Evolutionary conservation across 2,888 invertebrate genomes (phyloP), one percentile per base, ranked within the genome.

Genomic region (Cerastis leucographa): DNA sequence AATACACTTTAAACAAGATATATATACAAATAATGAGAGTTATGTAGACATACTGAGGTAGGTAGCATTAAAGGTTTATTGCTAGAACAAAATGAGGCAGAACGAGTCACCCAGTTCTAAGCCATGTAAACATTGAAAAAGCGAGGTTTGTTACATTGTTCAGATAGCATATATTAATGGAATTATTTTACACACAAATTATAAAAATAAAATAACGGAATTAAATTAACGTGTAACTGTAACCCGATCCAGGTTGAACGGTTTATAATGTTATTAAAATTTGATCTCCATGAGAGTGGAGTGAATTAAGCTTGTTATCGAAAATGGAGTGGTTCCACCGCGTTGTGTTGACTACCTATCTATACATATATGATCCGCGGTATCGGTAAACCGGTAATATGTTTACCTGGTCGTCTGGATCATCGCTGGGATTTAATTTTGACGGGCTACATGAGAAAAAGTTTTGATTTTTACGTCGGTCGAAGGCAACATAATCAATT

Each of bases 241-340:
- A 62, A 17, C 44, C n/a, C 49, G 12, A 56, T 25, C 42, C 56
- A 14, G n/a, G 22, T 22, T 64, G 14, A 64, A 22, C 12, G 35
- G 25, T 14, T 9, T 12, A 29, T 74, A 81, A 84, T 56, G 40
- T 17, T 22, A 72, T 70, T 72, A 73, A 71, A 66, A 70, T 81
- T 64, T 74, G 22, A 44, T 51, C 71, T 67, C 59, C 54, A 67
- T 29, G 51, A 46, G 51, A 67, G 77, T 68, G 59, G 42, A 73
- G 61, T 44, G 54, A 59, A 84, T 78, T 81, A 74, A 68, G 66
- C 67, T 84, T 25, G 72, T 85, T 85, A 84, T 74, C 65, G 59
- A 72, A 74, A 65, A 78, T 78, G 81, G 81, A 85, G 71, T 81
- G 74, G 42, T 71, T 14, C 35, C 35, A 74, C 72, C 78, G 42